Evolutionary conservation across 2,113 vertebrate species (phyloP).

Genomic region (Oryzias javanicus): DNA sequence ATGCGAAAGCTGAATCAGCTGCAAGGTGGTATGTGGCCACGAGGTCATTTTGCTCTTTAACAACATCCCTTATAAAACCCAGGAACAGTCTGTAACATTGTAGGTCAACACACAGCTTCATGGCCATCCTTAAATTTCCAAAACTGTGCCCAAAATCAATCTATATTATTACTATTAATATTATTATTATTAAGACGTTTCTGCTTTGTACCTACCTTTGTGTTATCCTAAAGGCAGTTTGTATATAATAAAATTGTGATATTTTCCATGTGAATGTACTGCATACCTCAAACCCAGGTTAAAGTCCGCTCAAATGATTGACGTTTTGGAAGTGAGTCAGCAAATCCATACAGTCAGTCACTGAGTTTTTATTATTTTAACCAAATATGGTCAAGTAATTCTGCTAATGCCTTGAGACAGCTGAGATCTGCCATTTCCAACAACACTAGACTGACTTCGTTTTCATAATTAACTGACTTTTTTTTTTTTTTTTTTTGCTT

Average conservation of each 20-base stretch:
- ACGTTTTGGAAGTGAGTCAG: slow-evolving; percentile 14
- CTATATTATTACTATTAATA: slow-evolving; percentile 1
- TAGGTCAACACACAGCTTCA: slow-evolving; percentile 5
- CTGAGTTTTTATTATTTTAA: slow-evolving; percentile 2
- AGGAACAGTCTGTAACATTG: slow-evolving; percentile 12
- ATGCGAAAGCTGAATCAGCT: slow-evolving; percentile 14
- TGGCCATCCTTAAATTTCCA: slow-evolving; percentile 2
- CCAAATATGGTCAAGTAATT: slow-evolving; percentile 29
- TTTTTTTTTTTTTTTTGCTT: slow-evolving; percentile 25
- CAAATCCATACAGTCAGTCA: slow-evolving; percentile 12
- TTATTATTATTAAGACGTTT: slow-evolving; percentile 17
- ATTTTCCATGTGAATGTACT: slow-evolving; percentile 45
- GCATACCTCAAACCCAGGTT: slow-evolving; percentile 55
- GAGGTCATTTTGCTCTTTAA: slow-evolving; percentile 14
- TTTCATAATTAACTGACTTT: slow-evolving; percentile 57
- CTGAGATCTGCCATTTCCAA: slow-evolving; percentile 14
- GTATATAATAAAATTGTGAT: slow-evolving; percentile 13
- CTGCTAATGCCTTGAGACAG: slow-evolving; percentile 10
- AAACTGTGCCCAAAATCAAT: slow-evolving; percentile 14
- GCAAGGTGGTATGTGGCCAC: neutral
- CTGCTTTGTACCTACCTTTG: slow-evolving; percentile 18
- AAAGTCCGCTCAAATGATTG: slow-evolving; percentile 24
- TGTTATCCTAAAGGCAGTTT: slow-evolving; percentile 17
- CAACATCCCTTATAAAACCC: slow-evolving; percentile 8
- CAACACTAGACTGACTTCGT: slow-evolving; percentile 28